A percentile compares a stretch with the other conserved stretches of the same genome.
Conservation (phyloP, 2,113 vertebrate genomes). For the Calyptomena viridis region DNA sequence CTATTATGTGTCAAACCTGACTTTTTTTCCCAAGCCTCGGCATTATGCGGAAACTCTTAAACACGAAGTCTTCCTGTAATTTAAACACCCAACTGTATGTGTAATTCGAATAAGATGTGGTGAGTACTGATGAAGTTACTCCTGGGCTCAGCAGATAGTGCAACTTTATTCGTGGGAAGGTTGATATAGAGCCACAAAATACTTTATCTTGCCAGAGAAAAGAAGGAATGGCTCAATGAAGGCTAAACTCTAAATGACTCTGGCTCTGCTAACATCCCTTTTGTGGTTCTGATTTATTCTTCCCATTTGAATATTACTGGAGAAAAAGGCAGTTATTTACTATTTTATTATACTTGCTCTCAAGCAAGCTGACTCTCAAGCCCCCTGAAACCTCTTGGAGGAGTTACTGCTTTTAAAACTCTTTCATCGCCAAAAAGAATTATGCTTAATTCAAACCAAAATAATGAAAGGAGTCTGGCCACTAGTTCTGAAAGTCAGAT, state of each 20-base stretch:
- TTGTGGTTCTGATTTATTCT: background rate
- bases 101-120: conserved; percentile 18
- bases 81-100: conserved; percentile 37
- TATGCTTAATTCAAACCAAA: background rate
- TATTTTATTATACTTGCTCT: background rate
- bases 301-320: background rate
- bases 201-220: background rate
- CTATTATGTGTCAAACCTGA: conserved; percentile 56
- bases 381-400: background rate
- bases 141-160: background rate
- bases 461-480: background rate
- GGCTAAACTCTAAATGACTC: background rate
- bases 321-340: background rate
- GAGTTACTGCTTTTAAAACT: background rate
- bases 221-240: background rate
- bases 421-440: background rate
- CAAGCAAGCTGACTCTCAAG: background rate
- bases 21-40: conserved; percentile 38
- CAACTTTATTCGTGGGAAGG: background rate
- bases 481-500: background rate
- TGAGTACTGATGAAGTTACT: conserved; percentile 16
- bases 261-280: background rate
- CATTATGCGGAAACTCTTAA: conserved; percentile 59
- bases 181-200: background rate
- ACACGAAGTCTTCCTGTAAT: conserved; percentile 68